phyloP scores from a whole-genome alignment of 2,113 vertebrate genomes.

The Lepus americanus region DNA sequence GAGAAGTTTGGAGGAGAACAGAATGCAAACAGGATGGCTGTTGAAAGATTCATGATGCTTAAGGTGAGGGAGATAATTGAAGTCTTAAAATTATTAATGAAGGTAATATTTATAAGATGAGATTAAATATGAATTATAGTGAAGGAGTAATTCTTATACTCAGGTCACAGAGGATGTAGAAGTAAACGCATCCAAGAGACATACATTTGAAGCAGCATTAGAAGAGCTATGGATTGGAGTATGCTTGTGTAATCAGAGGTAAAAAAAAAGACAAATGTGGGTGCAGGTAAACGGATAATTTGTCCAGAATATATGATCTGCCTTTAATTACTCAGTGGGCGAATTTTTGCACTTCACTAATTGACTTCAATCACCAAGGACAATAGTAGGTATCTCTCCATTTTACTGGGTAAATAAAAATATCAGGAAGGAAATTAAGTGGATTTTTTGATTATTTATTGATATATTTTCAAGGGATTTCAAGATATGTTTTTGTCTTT shows the following conservation, averaged over 20 bases:
- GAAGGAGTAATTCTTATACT: not conserved
- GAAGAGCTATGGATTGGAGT: not conserved
- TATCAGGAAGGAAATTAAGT: conserved; percentile 2
- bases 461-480: not conserved
- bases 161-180: not conserved
- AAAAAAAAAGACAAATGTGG: not conserved
- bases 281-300: not conserved
- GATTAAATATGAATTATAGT: not conserved
- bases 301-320: not conserved
- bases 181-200: not conserved
- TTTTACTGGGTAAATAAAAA: conserved; percentile 5
- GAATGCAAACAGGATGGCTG: not conserved
- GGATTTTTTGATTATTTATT: not conserved
- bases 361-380: not conserved
- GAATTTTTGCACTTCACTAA: not conserved
- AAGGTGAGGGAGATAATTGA: not conserved
- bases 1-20: not conserved
- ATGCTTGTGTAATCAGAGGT: not conserved
- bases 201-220: not conserved
- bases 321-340: not conserved
- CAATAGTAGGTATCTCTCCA: not conserved
- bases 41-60: not conserved
- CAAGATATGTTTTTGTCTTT: not conserved
- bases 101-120: not conserved
- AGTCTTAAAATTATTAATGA: not conserved